A percentile compares a stretch with the other conserved stretches of the same genome.
Conservation (phyloP, 2,888 invertebrate species). For the Drosophila stalkeri region DNA sequence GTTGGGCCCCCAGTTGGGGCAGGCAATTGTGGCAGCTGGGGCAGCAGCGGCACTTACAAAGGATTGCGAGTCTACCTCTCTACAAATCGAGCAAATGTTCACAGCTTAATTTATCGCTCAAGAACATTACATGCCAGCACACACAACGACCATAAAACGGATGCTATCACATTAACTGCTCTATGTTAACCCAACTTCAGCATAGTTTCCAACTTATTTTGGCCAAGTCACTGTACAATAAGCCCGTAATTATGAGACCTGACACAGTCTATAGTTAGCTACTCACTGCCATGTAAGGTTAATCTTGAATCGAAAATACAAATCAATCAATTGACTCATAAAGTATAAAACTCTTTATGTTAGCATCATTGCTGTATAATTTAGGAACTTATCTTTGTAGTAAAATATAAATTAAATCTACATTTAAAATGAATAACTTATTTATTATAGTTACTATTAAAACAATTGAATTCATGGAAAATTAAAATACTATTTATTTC, state of each 20-base stretch:
- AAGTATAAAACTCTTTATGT: background rate
- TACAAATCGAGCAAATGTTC: constrained; percentile 76
- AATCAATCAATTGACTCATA: background rate
- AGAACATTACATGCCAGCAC: constrained; percentile 58
- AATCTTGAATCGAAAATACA: background rate
- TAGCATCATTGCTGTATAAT: no score
- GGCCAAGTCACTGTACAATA: background rate
- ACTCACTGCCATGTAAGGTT: no score
- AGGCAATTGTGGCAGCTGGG: background rate
- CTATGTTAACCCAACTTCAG: constrained; percentile 13
- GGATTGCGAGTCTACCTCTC: constrained; percentile 35
- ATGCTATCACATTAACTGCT: constrained; percentile 35
- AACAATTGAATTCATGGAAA: no score
- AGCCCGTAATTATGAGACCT: background rate
- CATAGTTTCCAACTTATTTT: background rate
- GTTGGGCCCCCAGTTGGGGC: constrained; percentile 20
- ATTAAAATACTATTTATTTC: no score
- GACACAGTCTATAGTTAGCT: background rate
- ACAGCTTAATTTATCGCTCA: constrained; percentile 78
- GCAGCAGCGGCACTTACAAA: constrained; percentile 62
- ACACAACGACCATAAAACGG: constrained; percentile 39
- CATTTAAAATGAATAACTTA: no score
- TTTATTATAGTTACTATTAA: no score
- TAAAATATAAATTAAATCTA: no score
- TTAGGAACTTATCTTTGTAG: no score